Evolutionary conservation across 1,140 invertebrate species (phyloP), one percentile per base, ranked within the genome.

Genomic region (Calliphora vicina): DNA sequence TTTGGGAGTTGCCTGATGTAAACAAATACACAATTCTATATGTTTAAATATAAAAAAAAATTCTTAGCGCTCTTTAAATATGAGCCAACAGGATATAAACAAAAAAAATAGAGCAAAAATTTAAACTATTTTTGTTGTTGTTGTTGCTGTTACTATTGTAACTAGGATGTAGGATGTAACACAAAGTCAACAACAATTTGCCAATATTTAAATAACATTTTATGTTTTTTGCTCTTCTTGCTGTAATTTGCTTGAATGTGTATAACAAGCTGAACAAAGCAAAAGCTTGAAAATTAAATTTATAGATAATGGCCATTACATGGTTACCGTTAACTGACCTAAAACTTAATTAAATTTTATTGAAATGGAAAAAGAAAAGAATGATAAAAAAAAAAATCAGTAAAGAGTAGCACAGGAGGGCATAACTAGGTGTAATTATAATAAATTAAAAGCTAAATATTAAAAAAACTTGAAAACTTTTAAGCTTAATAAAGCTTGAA

Each of bases 121-220:
- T 67, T 20, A 67, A 17, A 57, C 45, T 35, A 27, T 20, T 29
- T 5, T 15, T 74, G 72, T 35, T 27, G n/a, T 27, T 74, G 26
- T 74, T 17, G 13, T n/a, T 74, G 13, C 15, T 25, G 13, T 27
- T 26, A 23, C 8, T 78, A 15, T 25, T 35, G 27, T 15, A 74
- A 74, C 27, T 29, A 74, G 27, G 72, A 74, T 72, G 25, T 29
- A 35, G 73, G 73, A 35, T 45, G 74, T 78, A 43, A 43, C 35
- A 78, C 42, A 78, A 43, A 78, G 42, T 78, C 74, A 78, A 78
- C 74, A 78, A 78, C 74, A 78, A 78, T 78, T 78, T 78, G 35
- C 74, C 74, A 78, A 78, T 78, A 78, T 78, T 78, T 78, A 78
- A 78, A 29, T 78, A 43, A 23, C 74, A 78, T 45, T 78, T 67